Evolutionary conservation across 2,888 invertebrate genomes (phyloP).

Genomic region (Rhorus exstirpatorius): DNA sequence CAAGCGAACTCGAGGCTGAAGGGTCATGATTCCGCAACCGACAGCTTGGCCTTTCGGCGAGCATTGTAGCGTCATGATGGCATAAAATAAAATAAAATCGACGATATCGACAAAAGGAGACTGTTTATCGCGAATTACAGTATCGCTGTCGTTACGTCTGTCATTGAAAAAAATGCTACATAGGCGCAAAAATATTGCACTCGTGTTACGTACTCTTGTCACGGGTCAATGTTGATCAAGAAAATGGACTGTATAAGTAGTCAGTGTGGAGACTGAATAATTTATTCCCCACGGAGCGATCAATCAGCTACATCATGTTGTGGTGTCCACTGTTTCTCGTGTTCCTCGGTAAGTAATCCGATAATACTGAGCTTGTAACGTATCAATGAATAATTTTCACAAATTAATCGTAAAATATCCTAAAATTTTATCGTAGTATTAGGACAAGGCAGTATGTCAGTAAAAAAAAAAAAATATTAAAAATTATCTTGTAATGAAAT

Average conservation of each 20-base stretch:
- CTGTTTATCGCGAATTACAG: neutral
- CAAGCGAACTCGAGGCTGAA: constrained; percentile 17
- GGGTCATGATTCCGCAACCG: constrained; percentile 27
- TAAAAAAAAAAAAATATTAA: neutral
- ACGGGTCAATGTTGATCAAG: constrained; percentile 67
- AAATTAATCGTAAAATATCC: neutral
- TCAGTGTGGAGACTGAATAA: neutral
- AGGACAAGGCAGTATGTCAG: neutral
- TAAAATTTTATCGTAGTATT: neutral
- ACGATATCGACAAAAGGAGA: neutral
- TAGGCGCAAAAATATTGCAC: constrained; percentile 15
- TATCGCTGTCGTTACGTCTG: neutral
- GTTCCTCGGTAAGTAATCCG: constrained; percentile 77
- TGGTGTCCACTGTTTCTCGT: constrained; percentile 74
- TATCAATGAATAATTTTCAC: constrained; percentile 15
- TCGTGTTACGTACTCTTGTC: constrained; percentile 28
- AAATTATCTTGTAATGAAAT: neutral
- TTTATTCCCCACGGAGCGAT: constrained; percentile 64
- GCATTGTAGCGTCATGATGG: neutral
- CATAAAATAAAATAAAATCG: neutral
- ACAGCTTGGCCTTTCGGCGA: constrained; percentile 5
- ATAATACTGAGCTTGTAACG: constrained; percentile 22
- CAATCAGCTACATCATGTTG: constrained; percentile 74
- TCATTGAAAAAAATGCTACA: neutral
- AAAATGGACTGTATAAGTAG: constrained; percentile 71